These are phyloP conservation scores for Chrysemys picta DNA, from an alignment of 2,113 vertebrate species.

Conservation along the genomic window DNA sequence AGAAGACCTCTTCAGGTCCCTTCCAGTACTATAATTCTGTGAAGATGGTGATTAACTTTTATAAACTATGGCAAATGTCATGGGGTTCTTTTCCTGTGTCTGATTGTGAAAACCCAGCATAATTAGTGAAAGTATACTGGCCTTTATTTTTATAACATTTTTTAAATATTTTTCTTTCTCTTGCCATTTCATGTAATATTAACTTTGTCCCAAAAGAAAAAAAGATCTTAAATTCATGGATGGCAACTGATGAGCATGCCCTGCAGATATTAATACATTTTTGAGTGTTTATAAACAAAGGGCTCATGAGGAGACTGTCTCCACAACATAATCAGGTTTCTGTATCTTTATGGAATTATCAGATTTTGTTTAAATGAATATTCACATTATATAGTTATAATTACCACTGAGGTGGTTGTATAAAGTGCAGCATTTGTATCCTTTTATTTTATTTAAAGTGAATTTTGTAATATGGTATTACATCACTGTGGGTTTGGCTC, in stretches of 20 bases:
- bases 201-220: background rate
- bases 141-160: background rate
- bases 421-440: fast-evolving
- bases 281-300: background rate
- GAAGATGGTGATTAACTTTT: background rate
- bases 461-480: too few relatives aligned
- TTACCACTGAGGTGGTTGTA: background rate
- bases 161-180: background rate
- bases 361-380: background rate
- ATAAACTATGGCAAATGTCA: background rate
- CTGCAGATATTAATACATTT: background rate
- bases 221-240: too few relatives aligned
- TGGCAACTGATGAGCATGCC: too few relatives aligned
- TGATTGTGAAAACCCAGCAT: too few relatives aligned
- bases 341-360: background rate
- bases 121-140: too few relatives aligned
- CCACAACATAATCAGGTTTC: background rate
- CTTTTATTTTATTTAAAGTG: too few relatives aligned
- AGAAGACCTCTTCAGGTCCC: too few relatives aligned
- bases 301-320: background rate
- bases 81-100: background rate
- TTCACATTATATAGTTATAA: background rate
- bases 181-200: background rate
- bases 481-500: too few relatives aligned
- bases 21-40: too few relatives aligned